Evolutionary conservation across 2,888 invertebrate species (phyloP), one percentile per base, ranked within the genome.

Genomic region (Ernsta delagoae): DNA sequence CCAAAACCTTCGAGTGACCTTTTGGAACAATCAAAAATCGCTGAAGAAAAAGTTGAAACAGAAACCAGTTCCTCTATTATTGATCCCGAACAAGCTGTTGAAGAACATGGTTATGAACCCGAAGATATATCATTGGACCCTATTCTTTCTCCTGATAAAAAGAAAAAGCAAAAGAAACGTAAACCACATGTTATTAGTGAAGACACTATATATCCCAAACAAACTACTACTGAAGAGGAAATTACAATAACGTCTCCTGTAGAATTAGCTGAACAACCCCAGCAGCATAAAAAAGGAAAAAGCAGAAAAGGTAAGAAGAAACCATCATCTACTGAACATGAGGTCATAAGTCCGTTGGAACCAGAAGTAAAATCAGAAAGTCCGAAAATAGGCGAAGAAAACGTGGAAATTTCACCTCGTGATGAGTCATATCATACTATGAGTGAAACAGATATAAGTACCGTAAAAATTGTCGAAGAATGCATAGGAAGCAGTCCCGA

Each of bases 31-130:
- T 90, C 70, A 45, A 72, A 74, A 68, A 74, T 94, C n/a, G 75
- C 76, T 36, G 75, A 77, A 54, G 72, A 75, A 69, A 74, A 94
- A 16, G 75, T 77, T 36, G 75, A 77, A 73, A 78, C 79, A 8
- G 90, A 93, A 54, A 93, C 92, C 8, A 79, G 84, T 70, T 92
- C 94, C 7, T 91, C 94, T 74, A 76, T 86, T 60, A 80, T 87
- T 36, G 94, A 94, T 67, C 91, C 91, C 65, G 87, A 89, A 62
- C 83, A 85, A 50, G 79, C 84, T 48, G 87, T 92, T 59, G 94
- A 94, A 82, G 96, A 95, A 79, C 92, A 92, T 71, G 96, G 96
- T n/a, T 97, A 97, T 79, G 96, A 97, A 81, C 94, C 96, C 8
- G 97, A 96, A 78, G 94, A 95, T 73, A 90, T 95, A 72, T 95